Percentiles rank a stretch among this genome's conserved stretches.
phyloP scores from a whole-genome alignment of 1,140 invertebrate genomes.

The Bombyx mandarina region DNA sequence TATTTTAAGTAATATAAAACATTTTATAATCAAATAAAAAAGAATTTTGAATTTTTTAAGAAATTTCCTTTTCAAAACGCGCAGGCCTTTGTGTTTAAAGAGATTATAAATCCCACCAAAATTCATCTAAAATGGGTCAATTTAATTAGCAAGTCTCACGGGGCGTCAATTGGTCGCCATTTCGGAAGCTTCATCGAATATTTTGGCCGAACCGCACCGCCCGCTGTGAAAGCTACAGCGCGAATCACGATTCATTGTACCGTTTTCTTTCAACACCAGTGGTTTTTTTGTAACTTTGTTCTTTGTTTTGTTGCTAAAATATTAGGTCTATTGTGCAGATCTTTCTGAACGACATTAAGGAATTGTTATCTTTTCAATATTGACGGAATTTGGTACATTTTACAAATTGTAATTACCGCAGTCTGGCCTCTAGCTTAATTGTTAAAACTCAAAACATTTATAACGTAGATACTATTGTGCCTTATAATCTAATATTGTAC shows the following conservation, averaged over 20 bases:
- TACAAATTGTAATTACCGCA: too few relatives aligned
- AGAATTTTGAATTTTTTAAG: neutral
- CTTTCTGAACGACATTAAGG: too few relatives aligned
- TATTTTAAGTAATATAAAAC: neutral
- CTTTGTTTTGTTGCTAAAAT: too few relatives aligned
- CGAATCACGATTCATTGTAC: conserved; percentile 24
- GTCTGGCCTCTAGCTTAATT: too few relatives aligned
- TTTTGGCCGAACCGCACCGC: conserved; percentile 7
- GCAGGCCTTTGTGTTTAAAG: too few relatives aligned
- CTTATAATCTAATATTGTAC: too few relatives aligned
- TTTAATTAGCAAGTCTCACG: conserved; percentile 1
- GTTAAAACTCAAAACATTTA: neutral
- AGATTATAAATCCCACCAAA: neutral
- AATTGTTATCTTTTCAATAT: too few relatives aligned
- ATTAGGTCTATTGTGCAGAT: too few relatives aligned
- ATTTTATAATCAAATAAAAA: neutral
- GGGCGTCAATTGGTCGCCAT: conserved; percentile 1
- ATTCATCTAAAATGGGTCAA: conserved; percentile 1
- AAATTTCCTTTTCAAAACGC: too few relatives aligned
- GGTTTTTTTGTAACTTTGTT: conserved; percentile 4
- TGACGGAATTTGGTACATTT: too few relatives aligned
- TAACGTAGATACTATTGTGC: neutral
- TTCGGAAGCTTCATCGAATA: conserved; percentile 7
- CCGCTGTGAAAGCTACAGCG: conserved; percentile 17
- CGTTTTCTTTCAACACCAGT: conserved; percentile 10